Percentiles rank a stretch among this genome's conserved stretches.
Conservation (phyloP, 2,113 vertebrate genomes). For the Pardalotus punctatus region DNA sequence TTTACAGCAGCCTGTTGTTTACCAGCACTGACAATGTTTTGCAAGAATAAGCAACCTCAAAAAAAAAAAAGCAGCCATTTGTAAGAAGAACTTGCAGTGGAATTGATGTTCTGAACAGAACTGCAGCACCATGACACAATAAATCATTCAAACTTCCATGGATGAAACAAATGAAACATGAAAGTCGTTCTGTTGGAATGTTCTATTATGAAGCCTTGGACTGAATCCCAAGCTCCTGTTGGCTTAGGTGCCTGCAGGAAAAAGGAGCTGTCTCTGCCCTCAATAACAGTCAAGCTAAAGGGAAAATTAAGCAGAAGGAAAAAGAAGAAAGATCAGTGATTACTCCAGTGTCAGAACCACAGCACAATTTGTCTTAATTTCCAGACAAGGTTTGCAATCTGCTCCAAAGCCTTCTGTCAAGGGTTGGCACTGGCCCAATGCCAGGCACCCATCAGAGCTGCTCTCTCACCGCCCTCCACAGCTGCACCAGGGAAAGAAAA, state of each 20-base stretch:
- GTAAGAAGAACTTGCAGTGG: not conserved
- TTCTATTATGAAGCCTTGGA: not conserved
- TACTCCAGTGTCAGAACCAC: not conserved
- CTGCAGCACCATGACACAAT: not conserved
- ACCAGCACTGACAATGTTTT: not conserved
- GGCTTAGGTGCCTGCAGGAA: not conserved
- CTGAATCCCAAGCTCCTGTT: not conserved
- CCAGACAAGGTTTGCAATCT: not conserved
- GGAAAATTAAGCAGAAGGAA: not conserved
- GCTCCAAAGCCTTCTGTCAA: not conserved
- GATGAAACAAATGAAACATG: not conserved
- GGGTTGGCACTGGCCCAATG: fast-evolving
- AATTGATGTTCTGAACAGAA: not conserved
- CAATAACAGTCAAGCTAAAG: not conserved
- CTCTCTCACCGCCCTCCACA: not conserved
- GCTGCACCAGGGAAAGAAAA: not conserved
- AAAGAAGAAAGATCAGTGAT: not conserved
- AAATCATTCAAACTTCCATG: not conserved
- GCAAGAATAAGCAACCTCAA: not conserved
- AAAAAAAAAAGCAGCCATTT: not conserved
- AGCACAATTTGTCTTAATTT: not conserved
- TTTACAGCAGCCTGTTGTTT: not conserved
- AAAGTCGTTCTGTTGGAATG: not conserved
- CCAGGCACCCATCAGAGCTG: not conserved
- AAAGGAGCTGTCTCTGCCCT: not conserved